A percentile compares a stretch with the other conserved stretches of the same genome.
Conservation (phyloP, 1,140 invertebrate genomes). For the Cotesia chilonis region DNA sequence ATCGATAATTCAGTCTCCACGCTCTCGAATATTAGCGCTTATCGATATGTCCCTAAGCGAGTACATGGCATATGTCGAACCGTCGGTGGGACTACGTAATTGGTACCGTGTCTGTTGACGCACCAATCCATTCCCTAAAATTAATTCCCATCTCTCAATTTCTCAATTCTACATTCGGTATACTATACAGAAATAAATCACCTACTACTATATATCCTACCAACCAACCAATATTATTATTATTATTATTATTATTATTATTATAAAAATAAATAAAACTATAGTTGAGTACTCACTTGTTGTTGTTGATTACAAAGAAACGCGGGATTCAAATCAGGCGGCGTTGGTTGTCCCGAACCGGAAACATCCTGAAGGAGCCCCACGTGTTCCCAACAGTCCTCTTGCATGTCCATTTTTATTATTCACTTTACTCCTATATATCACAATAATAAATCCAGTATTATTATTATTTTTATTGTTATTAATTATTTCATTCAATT, state of each 20-base stretch:
- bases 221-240: too few species aligned
- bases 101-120: conserved; percentile 32
- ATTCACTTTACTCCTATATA: conserved; percentile 2
- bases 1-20: conserved; percentile 36
- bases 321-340: conserved; percentile 35
- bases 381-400: conserved; percentile 66
- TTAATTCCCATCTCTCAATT: conserved; percentile 17
- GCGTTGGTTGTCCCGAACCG: conserved; percentile 49
- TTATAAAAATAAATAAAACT: conserved; percentile 15
- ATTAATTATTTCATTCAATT: not conserved
- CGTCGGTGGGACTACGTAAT: conserved; percentile 17
- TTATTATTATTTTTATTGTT: not conserved
- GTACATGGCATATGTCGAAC: conserved; percentile 27
- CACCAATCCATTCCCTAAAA: conserved; percentile 24
- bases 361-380: conserved; percentile 61
- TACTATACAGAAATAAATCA: too few species aligned
- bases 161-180: too few species aligned
- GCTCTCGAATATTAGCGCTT: conserved; percentile 35
- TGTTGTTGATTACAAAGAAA: conserved; percentile 55
- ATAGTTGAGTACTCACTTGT: conserved; percentile 52
- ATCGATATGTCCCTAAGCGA: conserved; percentile 30
- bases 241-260: too few species aligned
- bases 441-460: not conserved
- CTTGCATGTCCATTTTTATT: conserved; percentile 58
- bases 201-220: too few species aligned